Conservation (phyloP, 2,797 vertebrate genomes). For the Cygnus olor region DNA sequence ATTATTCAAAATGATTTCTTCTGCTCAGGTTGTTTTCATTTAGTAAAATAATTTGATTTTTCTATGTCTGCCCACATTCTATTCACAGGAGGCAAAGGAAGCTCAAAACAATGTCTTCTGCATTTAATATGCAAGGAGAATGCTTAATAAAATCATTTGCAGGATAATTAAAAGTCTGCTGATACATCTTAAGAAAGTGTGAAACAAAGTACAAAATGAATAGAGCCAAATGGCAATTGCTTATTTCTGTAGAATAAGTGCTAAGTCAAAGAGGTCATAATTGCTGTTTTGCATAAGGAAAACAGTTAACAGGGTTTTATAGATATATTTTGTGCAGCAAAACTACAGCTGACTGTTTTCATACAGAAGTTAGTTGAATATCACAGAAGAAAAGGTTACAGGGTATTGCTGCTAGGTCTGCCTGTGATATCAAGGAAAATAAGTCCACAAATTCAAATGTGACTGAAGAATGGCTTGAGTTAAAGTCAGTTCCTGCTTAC, state of each 20-base stretch:
- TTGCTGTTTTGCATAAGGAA: conserved; percentile 69
- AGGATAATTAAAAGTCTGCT: conserved; percentile 78
- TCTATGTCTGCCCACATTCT: conserved; percentile 74
- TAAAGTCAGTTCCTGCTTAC: not conserved
- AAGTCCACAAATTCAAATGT: conserved; percentile 19
- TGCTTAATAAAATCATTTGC: conserved; percentile 75
- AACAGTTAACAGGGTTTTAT: conserved; percentile 72
- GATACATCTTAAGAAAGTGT: conserved; percentile 73
- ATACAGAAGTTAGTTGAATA: conserved; percentile 40
- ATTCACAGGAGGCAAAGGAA: conserved; percentile 70
- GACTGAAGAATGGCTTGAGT: not conserved
- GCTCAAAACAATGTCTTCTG: conserved; percentile 75
- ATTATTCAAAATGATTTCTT: conserved; percentile 78
- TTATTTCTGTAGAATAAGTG: conserved; percentile 75
- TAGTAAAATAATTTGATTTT: conserved; percentile 79
- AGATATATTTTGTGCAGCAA: conserved; percentile 65
- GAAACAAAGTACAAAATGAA: conserved; percentile 75
- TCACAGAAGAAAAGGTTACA: conserved; percentile 42
- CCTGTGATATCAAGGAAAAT: not conserved
- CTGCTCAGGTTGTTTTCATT: conserved; percentile 75
- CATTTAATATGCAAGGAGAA: conserved; percentile 78
- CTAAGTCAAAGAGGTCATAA: conserved; percentile 77
- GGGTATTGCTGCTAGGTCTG: not conserved
- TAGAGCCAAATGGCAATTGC: conserved; percentile 67
- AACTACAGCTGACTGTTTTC: conserved; percentile 60